phyloP scores from a whole-genome alignment of 2,113 vertebrate genomes.

The Trinectes maculatus region DNA sequence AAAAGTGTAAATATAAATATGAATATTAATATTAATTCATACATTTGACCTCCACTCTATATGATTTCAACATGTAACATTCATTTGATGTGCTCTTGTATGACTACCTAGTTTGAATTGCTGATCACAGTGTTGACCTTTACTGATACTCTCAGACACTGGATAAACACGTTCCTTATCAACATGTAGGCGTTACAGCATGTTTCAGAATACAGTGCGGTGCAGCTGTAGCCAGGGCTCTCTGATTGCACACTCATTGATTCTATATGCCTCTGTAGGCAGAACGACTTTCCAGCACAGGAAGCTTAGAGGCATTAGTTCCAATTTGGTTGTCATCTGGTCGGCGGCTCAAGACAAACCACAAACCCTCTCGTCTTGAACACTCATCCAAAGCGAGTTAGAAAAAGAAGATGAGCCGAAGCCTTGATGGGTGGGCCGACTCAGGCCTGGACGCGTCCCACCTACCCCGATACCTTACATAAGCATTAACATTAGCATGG shows the following conservation, averaged over 20 bases:
- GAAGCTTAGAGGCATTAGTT: slow-evolving; percentile 52
- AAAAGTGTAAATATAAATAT: no score
- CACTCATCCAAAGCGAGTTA: slow-evolving; percentile 21
- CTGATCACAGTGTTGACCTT: no score
- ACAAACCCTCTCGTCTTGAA: slow-evolving; percentile 26
- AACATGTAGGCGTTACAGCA: not conserved
- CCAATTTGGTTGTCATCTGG: slow-evolving; percentile 45
- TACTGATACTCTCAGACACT: not conserved
- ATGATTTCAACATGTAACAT: no score
- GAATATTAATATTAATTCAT: no score
- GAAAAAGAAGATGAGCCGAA: slow-evolving; percentile 19
- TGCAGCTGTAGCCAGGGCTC: not conserved
- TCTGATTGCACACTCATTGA: slow-evolving; percentile 47
- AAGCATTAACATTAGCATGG: not conserved
- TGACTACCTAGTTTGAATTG: no score
- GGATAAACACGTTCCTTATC: not conserved
- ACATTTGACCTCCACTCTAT: no score
- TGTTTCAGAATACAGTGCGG: not conserved
- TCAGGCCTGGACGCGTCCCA: not conserved
- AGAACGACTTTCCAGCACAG: slow-evolving; percentile 33
- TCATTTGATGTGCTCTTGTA: no score
- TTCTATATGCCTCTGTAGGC: slow-evolving; percentile 21
- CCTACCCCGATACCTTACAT: not conserved
- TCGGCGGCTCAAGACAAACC: slow-evolving; percentile 21
- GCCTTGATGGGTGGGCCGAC: slow-evolving; percentile 30